Base-by-base conservation (phyloP, 1,140 invertebrate species). In the Achatina immaculata region DNA sequence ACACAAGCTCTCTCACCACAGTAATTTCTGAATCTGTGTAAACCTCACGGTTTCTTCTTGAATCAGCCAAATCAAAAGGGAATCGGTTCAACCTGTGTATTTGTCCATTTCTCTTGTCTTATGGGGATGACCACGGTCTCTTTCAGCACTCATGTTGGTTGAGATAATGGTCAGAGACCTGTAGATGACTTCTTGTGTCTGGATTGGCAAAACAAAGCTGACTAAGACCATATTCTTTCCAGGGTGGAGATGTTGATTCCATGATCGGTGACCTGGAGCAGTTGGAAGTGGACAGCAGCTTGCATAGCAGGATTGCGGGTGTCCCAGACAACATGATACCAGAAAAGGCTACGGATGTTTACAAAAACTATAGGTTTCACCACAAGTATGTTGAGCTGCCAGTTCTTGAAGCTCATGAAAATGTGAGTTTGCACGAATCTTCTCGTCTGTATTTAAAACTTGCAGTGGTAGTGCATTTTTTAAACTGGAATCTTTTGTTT, bases 351-450 rank as follows among this genome's bases (percentile, higher is more conserved):
- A 83, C 71, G n/a, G 83, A 87, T 58, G 87, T 91, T 1, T 91
- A 91, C 81, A 82, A 82, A 3, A 84, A 85, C n/a, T 90, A 90
- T 73, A 82, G 85, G 48, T 90, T 91, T 78, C 79, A 80, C 3
- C 85, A 87, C 51, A 73, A 73, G 2, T 87, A 88, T 83, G 66
- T 72, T 0, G 83, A 85, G 24, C 77, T 91, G 28, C 88, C 89
- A 16, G 89, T 91, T 38, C 81, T 86, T 19, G 72, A 83, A 19
- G 82, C 80, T 45, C 87, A 81, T 68, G 87, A 90, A 36, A 83
- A 90, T 85, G 90, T 90, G 66, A 68, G 36, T 62, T 4, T 38
- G 7, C 7, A 43, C 16, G 28, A 16, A n/a, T 48, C 65, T 78
- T 75, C 36, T 48, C n/a, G n/a, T n/a, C n/a, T n/a, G 73, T 51